Evolutionary conservation across 2,113 vertebrate species (phyloP).

Genomic region (Rhinichthys klamathensis): DNA sequence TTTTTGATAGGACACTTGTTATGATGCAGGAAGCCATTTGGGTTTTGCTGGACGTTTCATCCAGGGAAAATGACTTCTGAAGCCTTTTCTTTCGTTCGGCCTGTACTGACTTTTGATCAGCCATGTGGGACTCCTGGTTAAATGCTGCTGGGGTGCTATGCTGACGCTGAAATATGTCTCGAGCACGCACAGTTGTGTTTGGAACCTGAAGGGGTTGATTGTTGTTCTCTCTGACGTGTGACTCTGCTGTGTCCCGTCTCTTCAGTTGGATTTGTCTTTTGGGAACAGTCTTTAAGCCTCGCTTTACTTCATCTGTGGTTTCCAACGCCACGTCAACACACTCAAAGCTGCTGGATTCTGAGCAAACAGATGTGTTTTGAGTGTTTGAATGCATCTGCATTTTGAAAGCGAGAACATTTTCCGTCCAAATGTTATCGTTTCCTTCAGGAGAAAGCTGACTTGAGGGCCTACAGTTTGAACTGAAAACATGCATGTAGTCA

Average conservation of each 20-base stretch:
- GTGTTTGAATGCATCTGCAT: slow-evolving; percentile 61
- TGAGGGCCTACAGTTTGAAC: slow-evolving; percentile 62
- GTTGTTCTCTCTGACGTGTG: slow-evolving; percentile 46
- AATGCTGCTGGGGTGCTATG: slow-evolving; percentile 67
- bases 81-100: slow-evolving; percentile 63
- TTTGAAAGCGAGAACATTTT: slow-evolving; percentile 66
- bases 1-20: slow-evolving; percentile 83
- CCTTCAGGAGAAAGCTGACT: slow-evolving; percentile 68
- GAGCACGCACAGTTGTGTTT: slow-evolving; percentile 41
- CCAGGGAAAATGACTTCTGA: slow-evolving; percentile 84
- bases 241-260: slow-evolving; percentile 71
- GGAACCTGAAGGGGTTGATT: slow-evolving; percentile 24
- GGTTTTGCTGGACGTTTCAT: slow-evolving; percentile 74
- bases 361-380: slow-evolving; percentile 70
- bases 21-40: slow-evolving; percentile 84
- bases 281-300: slow-evolving; percentile 82
- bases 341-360: slow-evolving; percentile 69
- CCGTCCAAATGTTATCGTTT: slow-evolving; percentile 72
- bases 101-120: slow-evolving; percentile 13
- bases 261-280: slow-evolving; percentile 89
- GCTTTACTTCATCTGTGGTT: slow-evolving; percentile 67
- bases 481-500: slow-evolving; percentile 70
- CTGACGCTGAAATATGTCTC: slow-evolving; percentile 72
- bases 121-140: slow-evolving; percentile 37
- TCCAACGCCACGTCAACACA: slow-evolving; percentile 83